Conservation (phyloP, 35 echinoderm and acorn worm species). For the Anneissia japonica region DNA sequence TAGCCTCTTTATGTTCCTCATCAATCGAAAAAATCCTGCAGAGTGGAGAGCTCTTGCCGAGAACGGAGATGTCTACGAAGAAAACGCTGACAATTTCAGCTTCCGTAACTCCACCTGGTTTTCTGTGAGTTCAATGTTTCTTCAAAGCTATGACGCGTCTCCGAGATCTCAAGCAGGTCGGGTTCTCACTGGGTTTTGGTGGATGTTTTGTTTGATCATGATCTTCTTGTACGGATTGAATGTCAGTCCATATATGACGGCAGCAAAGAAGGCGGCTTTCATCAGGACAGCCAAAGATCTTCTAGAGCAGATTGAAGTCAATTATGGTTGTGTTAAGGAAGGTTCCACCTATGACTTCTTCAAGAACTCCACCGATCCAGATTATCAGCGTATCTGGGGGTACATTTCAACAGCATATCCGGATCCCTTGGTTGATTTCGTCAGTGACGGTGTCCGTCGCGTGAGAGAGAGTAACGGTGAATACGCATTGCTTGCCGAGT, state of each 20-base stretch:
- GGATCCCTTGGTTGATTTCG: conserved; percentile 61
- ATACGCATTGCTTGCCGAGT: conserved; percentile 88
- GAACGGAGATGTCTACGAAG: conserved; percentile 42
- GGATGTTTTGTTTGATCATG: conserved; percentile 75
- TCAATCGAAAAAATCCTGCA: conserved; percentile 46
- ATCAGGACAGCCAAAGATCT: conserved; percentile 70
- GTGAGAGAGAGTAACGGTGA: conserved; percentile 73
- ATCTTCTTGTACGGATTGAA: conserved; percentile 88
- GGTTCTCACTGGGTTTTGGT: conserved; percentile 80
- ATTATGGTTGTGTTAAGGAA: conserved; percentile 79
- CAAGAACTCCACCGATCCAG: conserved; percentile 54
- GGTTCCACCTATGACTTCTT: conserved; percentile 87
- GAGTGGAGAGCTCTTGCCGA: conserved; percentile 52
- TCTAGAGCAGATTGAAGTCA: conserved; percentile 67
- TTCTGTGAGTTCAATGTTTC: conserved; percentile 53
- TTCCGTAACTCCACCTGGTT: conserved; percentile 77
- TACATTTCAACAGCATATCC: conserved; percentile 73
- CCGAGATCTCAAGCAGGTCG: conserved; percentile 76
- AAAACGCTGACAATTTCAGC: conserved; percentile 67
- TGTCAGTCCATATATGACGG: conserved; percentile 71
- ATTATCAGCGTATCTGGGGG: conserved; percentile 79
- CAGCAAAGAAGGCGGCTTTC: conserved; percentile 56
- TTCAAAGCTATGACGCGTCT: conserved; percentile 82
- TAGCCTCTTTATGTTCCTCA: conserved; percentile 25
- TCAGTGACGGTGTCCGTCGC: conserved; percentile 68